A percentile compares a stretch with the other conserved stretches of the same genome.
Conservation (phyloP, 2,797 vertebrate species). For the Ambastaia sidthimunki region DNA sequence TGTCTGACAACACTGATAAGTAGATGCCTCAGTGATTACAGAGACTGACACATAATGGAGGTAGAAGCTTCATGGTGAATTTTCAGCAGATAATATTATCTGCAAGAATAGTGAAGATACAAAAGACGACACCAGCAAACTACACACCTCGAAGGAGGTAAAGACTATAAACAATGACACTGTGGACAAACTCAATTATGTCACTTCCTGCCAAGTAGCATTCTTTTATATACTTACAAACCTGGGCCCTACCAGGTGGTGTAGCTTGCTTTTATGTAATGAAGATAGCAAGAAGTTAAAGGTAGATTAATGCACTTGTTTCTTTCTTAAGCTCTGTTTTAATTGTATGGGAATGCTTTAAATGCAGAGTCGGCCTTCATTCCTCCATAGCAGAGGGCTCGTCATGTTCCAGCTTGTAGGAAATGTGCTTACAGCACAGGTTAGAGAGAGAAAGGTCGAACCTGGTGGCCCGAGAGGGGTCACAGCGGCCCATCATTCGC, state of each 20-base stretch:
- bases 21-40: neutral
- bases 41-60: conserved; percentile 3
- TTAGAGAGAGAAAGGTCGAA: conserved; percentile 81
- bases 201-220: neutral
- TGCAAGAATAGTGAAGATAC: conserved; percentile 25
- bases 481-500: conserved; percentile 87
- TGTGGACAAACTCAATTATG: neutral
- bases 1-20: neutral
- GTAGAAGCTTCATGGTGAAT: conserved; percentile 21
- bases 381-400: conserved; percentile 70
- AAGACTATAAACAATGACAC: conserved; percentile 24
- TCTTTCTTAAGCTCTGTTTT: neutral
- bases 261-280: conserved; percentile 1
- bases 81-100: conserved; percentile 32
- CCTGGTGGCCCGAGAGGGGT: conserved; percentile 80
- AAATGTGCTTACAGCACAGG: conserved; percentile 80
- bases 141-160: conserved; percentile 8
- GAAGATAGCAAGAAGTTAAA: conserved; percentile 12
- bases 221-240: neutral
- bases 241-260: neutral
- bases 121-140: neutral
- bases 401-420: conserved; percentile 78
- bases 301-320: conserved; percentile 21
- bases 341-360: conserved; percentile 20
- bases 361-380: conserved; percentile 41